Conservation (phyloP, 2,888 invertebrate species). For the Hirtodrosophila cameraria region DNA sequence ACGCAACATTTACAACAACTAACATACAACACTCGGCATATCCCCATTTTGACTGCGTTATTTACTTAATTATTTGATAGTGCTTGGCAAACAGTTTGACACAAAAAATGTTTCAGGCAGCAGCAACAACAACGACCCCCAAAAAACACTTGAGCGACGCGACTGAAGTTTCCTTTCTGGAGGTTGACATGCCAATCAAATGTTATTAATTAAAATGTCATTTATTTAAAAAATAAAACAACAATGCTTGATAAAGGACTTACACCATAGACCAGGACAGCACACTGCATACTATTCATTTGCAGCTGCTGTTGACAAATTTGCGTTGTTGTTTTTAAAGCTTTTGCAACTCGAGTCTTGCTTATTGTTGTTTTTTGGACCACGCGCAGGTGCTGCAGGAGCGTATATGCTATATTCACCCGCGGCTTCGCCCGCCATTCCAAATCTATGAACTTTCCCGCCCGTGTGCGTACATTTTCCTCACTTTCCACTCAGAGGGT, state of each 20-base stretch:
- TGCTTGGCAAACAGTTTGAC: slow-evolving; percentile 79
- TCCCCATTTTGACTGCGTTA: slow-evolving; percentile 55
- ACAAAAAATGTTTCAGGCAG: slow-evolving; percentile 74
- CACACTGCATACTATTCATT: slow-evolving; percentile 18
- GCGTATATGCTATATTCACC: too few relatives aligned
- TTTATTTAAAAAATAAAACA: slow-evolving; percentile 64
- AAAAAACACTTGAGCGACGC: slow-evolving; percentile 27
- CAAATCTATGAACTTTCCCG: too few relatives aligned
- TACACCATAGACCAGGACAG: slow-evolving; percentile 15
- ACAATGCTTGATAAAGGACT: slow-evolving; percentile 55
- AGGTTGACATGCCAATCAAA: slow-evolving; percentile 59
- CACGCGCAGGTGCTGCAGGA: slow-evolving; percentile 65
- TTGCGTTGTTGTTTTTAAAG: slow-evolving; percentile 46
- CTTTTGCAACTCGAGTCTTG: slow-evolving; percentile 22
- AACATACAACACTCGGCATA: slow-evolving; percentile 47
- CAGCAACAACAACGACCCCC: slow-evolving; percentile 8
- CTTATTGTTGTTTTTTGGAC: slow-evolving; percentile 38
- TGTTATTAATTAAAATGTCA: slow-evolving; percentile 83
- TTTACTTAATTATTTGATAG: slow-evolving; percentile 79
- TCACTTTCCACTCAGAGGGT: too few relatives aligned
- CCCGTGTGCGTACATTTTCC: too few relatives aligned
- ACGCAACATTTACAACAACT: slow-evolving; percentile 28
- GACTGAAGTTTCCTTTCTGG: slow-evolving; percentile 1
- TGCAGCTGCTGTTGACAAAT: slow-evolving; percentile 74
- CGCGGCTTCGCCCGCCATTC: too few relatives aligned